Evolutionary conservation across 2,888 invertebrate species (phyloP).

Genomic region (Cryptocheilus praepositus): DNA sequence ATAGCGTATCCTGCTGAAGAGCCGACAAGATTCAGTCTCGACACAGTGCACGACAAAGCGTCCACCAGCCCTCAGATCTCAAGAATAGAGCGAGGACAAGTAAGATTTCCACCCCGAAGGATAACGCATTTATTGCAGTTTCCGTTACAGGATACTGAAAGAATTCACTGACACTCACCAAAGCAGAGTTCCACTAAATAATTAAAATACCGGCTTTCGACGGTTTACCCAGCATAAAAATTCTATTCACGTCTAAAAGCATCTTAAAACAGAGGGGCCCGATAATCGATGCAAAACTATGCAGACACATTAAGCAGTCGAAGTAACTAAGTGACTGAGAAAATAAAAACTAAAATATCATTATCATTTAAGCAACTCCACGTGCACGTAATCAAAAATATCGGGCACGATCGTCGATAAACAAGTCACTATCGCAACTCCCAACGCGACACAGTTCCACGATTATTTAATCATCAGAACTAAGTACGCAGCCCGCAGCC

Average conservation of each 20-base stretch:
- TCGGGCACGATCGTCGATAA: too few relatives aligned
- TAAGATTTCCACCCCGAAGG: constrained; percentile 37
- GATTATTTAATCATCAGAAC: too few relatives aligned
- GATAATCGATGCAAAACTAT: not conserved
- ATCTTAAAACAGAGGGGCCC: not conserved
- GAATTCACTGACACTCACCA: not conserved
- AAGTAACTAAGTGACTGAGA: not conserved
- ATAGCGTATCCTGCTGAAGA: constrained; percentile 53
- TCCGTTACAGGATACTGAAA: constrained; percentile 1
- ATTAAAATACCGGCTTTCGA: too few relatives aligned
- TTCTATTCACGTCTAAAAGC: not conserved
- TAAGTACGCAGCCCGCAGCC: too few relatives aligned
- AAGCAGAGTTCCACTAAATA: not conserved
- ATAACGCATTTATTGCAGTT: not conserved
- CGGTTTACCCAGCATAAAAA: not conserved
- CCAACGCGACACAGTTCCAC: too few relatives aligned
- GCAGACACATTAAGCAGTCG: not conserved
- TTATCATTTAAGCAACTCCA: not conserved
- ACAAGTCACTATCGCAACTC: too few relatives aligned
- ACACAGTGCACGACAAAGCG: constrained; percentile 17
- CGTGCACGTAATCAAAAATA: constrained; percentile 16
- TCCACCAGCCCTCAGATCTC: constrained; percentile 36
- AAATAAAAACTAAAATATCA: not conserved
- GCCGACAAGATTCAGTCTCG: constrained; percentile 59
- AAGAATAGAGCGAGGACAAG: constrained; percentile 59